Base-by-base conservation (phyloP, 35 echinoderm and acorn worm genomes). In the Ptychodera flava region DNA sequence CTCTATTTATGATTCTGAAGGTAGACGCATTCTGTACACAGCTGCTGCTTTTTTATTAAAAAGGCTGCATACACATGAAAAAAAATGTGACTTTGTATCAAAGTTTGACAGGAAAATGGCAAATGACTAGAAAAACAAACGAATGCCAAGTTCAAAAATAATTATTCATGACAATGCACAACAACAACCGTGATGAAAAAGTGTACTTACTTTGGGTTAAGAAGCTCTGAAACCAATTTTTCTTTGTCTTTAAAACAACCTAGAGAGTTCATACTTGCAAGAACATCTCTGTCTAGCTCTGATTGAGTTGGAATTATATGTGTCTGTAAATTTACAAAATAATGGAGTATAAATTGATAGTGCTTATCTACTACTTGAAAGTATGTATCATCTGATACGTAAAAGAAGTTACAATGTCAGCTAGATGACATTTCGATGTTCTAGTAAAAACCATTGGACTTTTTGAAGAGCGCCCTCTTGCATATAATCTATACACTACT, bases 221-320 rank as follows among this genome's bases (percentile, higher is more conserved):
- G 90, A 76, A 98, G 85, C 85, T 98, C 93, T 45, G 88, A 84
- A 33, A 94, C 37, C 35, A 98, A 90, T 90, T 93, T 92, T 10
- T 91, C 92, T 80, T 89, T 92, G 36, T 98, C 92, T 89, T 98
- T 98, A 88, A 98, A 98, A 82, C 95, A 98, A 1, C 95, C 95
- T 22, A 98, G 82, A 0, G 95, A 98, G 16, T 81, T 85, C 95
- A 98, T 98, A 80, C 93, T 98, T 35, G 36, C 85, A 38, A 98
- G 84, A 22, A 98, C 95, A 80, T 98, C 95, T 12, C 92, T 87
- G 36, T 98, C 95, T 1, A 98, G 85, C 33, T 98, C 95, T 76
- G 93, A 90, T 85, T 98, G 90, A 86, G 92, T 82, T 75, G 91
- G 79, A 79, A 98, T 88, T 87, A 91, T 84, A 83, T 92, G 92